A percentile compares a stretch with the other conserved stretches of the same genome.
These are phyloP conservation scores for Formicarius rufipectus DNA, from an alignment of 2,113 vertebrate genomes.

Conservation along the genomic window DNA sequence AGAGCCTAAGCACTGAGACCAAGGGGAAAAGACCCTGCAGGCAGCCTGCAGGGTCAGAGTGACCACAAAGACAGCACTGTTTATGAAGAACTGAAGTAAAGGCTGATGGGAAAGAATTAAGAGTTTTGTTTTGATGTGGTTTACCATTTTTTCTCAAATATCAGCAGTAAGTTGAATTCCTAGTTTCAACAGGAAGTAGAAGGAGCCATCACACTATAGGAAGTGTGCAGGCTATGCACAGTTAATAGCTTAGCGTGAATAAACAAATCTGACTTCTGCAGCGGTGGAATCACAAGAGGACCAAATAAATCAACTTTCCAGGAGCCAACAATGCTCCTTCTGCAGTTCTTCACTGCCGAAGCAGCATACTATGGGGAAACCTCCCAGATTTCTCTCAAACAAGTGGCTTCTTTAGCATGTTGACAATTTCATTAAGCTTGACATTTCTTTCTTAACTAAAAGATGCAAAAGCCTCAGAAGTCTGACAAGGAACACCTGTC, in stretches of 20 bases:
- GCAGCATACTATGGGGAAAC: fast-evolving
- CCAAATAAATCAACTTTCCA: background rate
- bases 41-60: background rate
- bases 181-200: background rate
- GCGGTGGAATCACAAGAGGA: background rate
- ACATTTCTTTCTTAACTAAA: background rate
- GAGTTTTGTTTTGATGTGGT: background rate
- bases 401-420: background rate
- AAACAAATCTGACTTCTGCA: background rate
- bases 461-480: background rate
- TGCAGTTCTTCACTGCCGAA: background rate
- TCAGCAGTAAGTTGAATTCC: background rate
- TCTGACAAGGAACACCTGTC: background rate
- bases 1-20: background rate
- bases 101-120: background rate
- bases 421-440: background rate
- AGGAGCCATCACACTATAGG: fast-evolving
- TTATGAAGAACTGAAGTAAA: background rate
- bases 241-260: background rate
- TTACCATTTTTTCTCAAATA: background rate
- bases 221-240: background rate
- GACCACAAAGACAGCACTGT: background rate
- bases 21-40: background rate
- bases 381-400: background rate
- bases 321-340: background rate